phyloP scores from a whole-genome alignment of 2,888 invertebrate species.

The Meiosimyza decipiens region DNA sequence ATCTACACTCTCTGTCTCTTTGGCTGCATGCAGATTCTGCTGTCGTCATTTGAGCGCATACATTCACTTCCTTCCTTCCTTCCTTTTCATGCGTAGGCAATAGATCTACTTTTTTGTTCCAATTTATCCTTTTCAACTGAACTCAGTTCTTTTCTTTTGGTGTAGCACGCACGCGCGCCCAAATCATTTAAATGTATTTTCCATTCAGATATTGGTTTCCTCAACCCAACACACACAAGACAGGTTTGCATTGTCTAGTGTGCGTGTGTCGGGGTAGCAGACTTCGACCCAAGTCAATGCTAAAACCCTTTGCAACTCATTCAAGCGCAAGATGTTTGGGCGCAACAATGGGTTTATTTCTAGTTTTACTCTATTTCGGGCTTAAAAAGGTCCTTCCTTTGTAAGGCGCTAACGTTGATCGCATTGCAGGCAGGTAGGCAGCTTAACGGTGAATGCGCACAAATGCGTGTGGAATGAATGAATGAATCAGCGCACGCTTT shows the following conservation, averaged over 20 bases:
- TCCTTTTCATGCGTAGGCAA: constrained; percentile 19
- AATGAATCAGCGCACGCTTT: constrained; percentile 22
- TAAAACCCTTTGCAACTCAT: constrained; percentile 7
- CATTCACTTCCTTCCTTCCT: constrained; percentile 21
- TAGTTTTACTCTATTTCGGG: too few relatives aligned
- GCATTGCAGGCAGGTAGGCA: not conserved
- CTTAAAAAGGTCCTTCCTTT: not conserved
- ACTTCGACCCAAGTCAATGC: not conserved
- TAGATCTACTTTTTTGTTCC: not conserved
- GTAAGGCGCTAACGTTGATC: not conserved
- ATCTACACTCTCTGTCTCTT: constrained; percentile 29
- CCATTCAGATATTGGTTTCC: not conserved
- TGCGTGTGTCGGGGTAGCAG: not conserved
- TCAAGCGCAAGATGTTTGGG: not conserved
- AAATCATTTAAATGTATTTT: constrained; percentile 24
- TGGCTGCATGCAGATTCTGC: not conserved
- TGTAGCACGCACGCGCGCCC: constrained; percentile 26
- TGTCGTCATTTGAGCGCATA: not conserved
- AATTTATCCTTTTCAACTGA: too few relatives aligned
- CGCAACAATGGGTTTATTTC: constrained; percentile 10
- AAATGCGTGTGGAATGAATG: not conserved
- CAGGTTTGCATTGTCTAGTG: not conserved
- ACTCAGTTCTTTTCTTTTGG: not conserved
- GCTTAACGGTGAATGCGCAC: constrained; percentile 3
- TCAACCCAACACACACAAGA: not conserved